Base-by-base conservation (phyloP, 2,888 invertebrate genomes). In the Hypomecis punctinalis region DNA sequence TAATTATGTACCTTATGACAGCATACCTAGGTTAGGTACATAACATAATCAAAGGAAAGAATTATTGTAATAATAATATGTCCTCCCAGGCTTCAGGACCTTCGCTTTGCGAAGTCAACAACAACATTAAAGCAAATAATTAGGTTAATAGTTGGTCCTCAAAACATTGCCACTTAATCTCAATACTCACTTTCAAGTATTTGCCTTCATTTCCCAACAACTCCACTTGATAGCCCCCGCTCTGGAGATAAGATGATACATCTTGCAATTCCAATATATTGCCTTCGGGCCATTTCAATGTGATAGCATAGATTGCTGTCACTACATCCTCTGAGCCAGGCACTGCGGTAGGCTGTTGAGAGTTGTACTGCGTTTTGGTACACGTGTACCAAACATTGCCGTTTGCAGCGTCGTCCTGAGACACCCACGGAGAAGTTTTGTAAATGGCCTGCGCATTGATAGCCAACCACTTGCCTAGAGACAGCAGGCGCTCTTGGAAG, bases 391-490 rank as follows among this genome's bases (percentile, higher is more conserved):
- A 98, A 8, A 97, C 95, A 0, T 94, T 81, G 0, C 94, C 94
- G n/a, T 94, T 78, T 0, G 93, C 55, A 0, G 97, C 95, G 79
- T 98, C 98, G 78, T 98, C 98, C 87, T 98, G 98, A 63, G n/a
- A 89, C 0, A 80, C 83, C 98, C 98, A 98, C 0, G 98, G 97
- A 5, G 90, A 94, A 0, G 95, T 95, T 5, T 88, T 90, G 79
- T 98, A 98, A 72, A 98, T 97, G 0, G 97, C 97, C 80, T 97
- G 97, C 0, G 98, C 98, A 77, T 98, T 98, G 10, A 95, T 88
- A 2, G 86, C 79, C 10, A 99, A 88, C 98, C 98, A 98, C 11
- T 88, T 75, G 2, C 98, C 98, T 73, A 98, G 93, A 72, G 95
- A 94, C 8, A 94, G 85, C 0, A 98, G 90, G 49, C 98, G 94